phyloP scores from a whole-genome alignment of 2,797 vertebrate species.

The Rhodeus uyekii region DNA sequence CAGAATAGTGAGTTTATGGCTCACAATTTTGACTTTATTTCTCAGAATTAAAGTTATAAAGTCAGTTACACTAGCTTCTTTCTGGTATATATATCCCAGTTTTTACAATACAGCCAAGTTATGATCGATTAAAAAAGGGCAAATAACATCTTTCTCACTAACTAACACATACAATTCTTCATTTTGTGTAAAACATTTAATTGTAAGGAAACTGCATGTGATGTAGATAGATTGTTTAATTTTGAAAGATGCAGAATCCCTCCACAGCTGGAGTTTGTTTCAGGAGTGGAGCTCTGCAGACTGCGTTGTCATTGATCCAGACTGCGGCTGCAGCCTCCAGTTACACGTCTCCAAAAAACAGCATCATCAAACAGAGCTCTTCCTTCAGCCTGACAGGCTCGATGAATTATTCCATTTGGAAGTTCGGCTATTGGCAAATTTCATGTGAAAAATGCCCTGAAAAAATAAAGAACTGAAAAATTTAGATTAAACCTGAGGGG shows the following conservation, averaged over 20 bases:
- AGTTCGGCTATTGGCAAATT: constrained; percentile 28
- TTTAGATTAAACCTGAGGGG: constrained; percentile 5
- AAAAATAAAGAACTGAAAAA: constrained; percentile 35
- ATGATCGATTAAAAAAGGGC: not conserved
- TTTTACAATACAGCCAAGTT: not conserved
- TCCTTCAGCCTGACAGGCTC: constrained; percentile 7
- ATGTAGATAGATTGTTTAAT: not conserved
- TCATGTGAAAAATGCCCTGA: not conserved
- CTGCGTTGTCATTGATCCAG: constrained; percentile 20
- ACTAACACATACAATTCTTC: not conserved
- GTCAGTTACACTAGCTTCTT: not conserved
- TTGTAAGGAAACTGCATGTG: not conserved
- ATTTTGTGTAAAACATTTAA: not conserved
- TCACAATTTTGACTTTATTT: too few relatives aligned
- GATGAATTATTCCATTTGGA: constrained; percentile 49
- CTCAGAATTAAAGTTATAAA: too few relatives aligned
- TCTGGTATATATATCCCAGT: not conserved
- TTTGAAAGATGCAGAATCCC: not conserved
- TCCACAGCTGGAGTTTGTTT: not conserved
- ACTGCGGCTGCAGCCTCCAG: not conserved
- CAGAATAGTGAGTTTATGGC: too few relatives aligned
- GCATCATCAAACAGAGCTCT: constrained; percentile 32
- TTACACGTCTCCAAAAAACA: constrained; percentile 23
- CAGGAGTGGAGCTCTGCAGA: not conserved
- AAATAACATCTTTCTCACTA: not conserved